Evolutionary conservation across 2,888 invertebrate genomes (phyloP), one percentile per base, ranked within the genome.

Genomic region (Pseudoips prasinana): DNA sequence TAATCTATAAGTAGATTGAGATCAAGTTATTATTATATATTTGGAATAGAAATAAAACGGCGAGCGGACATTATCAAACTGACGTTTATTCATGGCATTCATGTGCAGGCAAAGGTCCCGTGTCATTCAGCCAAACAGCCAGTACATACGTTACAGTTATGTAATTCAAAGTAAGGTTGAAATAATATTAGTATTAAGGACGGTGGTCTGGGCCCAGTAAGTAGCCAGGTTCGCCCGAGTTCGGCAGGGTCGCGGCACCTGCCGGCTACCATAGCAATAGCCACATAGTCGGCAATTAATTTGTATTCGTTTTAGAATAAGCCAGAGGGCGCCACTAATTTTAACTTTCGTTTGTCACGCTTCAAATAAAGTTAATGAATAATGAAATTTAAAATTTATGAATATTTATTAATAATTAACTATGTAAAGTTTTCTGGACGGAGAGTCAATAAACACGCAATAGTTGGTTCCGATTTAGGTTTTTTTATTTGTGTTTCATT

Each of bases 371-470:
- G 64, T 74, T 78, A 46, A 50, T 78, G 70, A 79, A 81, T 78
- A 45, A 50, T 78, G 70, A 79, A 81, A 79, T 78, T 76, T 75
- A 70, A 64, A 75, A 71, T 61, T 50, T 52, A 63, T 53, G 51
- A 44, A 64, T 80, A 73, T 80, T 78, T 78, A 84, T 76, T 72
- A 62, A 56, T 69, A 67, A 74, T 78, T 49, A 46, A 57, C 69
- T 68, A 74, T 78, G 76, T 83, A 82, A 81, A 72, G 75, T 80
- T 83, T 81, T 79, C 75, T 79, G 79, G 83, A 86, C 85, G 78
- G 71, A 70, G 65, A 80, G 87, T 90, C 89, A 89, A 87, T 90
- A 90, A 90, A 90, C 87, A 86, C 80, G 86, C 89, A 87, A 88
- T 89, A 89, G 89, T 86, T 85, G 81, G 82, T 89, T 89, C 83